Base-by-base conservation (phyloP, 2,888 invertebrate species). In the Laothoe populi region DNA sequence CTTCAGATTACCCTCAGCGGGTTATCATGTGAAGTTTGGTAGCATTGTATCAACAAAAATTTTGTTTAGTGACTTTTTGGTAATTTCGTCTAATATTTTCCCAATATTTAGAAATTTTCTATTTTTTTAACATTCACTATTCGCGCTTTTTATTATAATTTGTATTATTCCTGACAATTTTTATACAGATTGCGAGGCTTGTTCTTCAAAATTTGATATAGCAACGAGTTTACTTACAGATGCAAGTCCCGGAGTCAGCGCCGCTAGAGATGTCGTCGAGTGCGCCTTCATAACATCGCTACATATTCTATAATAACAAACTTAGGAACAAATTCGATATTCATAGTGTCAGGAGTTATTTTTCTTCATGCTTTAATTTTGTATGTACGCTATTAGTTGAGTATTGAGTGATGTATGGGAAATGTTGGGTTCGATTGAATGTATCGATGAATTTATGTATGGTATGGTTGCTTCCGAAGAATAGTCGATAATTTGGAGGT, bases 311-410 rank as follows among this genome's bases (percentile, higher is more conserved):
- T 87, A 82, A 75, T 83, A 82, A 84, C 83, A 77, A 75, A 80
- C 68, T 79, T 90, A 92, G 89, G 90, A 92, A 90, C 92, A 91
- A 92, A 91, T 88, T 90, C 80, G 82, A 82, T 85, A 83, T 84
- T 79, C 73, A 79, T 86, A 87, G 87, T 86, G 83, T 86, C 86
- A 83, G 87, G 79, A 81, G 83, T 85, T 83, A 79, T 77, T 83
- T 86, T 84, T 84, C 83, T 88, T 89, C 86, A 86, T 87, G 92
- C 91, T 92, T 91, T 91, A 90, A 90, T 86, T 88, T 84, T 83
- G 75, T 84, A 82, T 71, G 76, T 70, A 40, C 26, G 40, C 44
- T 13, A 46, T 42, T 60, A 49, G 42, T 60, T 60, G 61, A 64
- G 68, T 67, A 70, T 70, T 66, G 65, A 58, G 66, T 45, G 64